Base-by-base conservation (phyloP, 1,140 invertebrate genomes). In the Dysdera silvatica region DNA sequence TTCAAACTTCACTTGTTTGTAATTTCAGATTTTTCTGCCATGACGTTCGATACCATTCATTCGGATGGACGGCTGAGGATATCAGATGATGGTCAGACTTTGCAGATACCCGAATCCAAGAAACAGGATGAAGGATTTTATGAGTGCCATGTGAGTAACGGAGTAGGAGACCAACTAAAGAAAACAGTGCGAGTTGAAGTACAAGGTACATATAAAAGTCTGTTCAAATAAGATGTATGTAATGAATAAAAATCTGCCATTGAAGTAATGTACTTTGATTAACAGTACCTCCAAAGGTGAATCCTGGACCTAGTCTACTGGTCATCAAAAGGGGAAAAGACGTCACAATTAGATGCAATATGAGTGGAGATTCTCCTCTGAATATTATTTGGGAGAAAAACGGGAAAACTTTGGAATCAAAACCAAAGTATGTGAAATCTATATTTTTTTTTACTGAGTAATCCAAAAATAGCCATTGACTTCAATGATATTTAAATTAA, bases 111-210 rank as follows among this genome's bases (percentile, higher is more conserved):
- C 6, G 61, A 56, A 33, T 32, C 61, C 23, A 59, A 59, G 18
- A 65, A 65, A 47, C 55, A 58, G 37, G 62, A 65, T 48, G 56
- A 58, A 52, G 61, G 61, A 2, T 64, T 64, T 16, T 64, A 64
- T n/a, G 55, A 56, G 43, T 64, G 61, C n/a, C 51, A 65, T 20
- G 62, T 59, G 20, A 45, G 31, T 1, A 65, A 65, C 20, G 62
- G 62, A 3, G 56, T 65, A 1, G 62, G 62, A 54, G 62, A 65
- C 32, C 48, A 53, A n/a, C 24, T 65, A 6, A 43, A 40, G n/a
- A 59, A 65, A 26, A 57, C 62, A 14, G 49, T 65, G 26, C 33
- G 62, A 26, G 48, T 65, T 1, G 62, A 65, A 54, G 56, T 65
- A 1, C 62, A 65, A 59, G 55, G 62, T 65, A 24, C 31, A n/a